phyloP scores from a whole-genome alignment of 2,113 vertebrate genomes.

The Ceyx cyanopectus region DNA sequence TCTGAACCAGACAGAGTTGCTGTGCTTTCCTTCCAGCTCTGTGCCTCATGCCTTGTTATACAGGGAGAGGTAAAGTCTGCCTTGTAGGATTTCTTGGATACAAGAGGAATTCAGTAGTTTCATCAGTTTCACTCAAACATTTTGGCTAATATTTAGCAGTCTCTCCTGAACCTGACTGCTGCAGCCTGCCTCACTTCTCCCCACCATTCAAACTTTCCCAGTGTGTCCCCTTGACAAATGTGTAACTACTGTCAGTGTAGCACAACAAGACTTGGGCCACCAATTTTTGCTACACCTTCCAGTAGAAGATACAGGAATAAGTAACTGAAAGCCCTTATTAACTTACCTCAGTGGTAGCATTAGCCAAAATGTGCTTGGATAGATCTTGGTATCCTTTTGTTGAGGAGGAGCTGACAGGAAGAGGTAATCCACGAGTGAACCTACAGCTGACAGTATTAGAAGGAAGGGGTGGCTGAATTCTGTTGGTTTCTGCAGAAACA shows the following conservation, averaged over 20 bases:
- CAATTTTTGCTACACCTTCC: not conserved
- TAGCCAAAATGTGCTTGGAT: conserved; percentile 82
- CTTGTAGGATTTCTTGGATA: fast-evolving
- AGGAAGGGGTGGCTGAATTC: conserved; percentile 14
- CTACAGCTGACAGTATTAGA: conserved; percentile 49
- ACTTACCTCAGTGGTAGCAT: conserved; percentile 86
- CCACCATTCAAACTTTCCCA: not conserved
- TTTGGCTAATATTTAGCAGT: not conserved
- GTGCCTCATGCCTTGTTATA: not conserved
- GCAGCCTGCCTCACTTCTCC: not conserved
- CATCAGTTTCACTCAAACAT: not conserved
- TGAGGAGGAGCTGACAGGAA: conserved; percentile 73
- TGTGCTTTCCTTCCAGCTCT: not conserved
- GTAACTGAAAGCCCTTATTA: not conserved
- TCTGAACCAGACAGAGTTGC: not conserved
- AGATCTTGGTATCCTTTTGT: conserved; percentile 85
- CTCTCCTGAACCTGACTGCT: not conserved
- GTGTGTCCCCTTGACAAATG: not conserved
- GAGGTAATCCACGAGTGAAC: conserved; percentile 61
- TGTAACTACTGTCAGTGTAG: not conserved
- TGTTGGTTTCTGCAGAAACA: conserved; percentile 14
- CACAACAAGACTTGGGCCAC: not conserved
- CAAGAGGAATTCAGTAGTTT: not conserved
- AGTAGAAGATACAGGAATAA: not conserved
- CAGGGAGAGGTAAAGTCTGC: fast-evolving